Evolutionary conservation across 2,888 invertebrate species (phyloP).

Genomic region (Nomada fabriciana): DNA sequence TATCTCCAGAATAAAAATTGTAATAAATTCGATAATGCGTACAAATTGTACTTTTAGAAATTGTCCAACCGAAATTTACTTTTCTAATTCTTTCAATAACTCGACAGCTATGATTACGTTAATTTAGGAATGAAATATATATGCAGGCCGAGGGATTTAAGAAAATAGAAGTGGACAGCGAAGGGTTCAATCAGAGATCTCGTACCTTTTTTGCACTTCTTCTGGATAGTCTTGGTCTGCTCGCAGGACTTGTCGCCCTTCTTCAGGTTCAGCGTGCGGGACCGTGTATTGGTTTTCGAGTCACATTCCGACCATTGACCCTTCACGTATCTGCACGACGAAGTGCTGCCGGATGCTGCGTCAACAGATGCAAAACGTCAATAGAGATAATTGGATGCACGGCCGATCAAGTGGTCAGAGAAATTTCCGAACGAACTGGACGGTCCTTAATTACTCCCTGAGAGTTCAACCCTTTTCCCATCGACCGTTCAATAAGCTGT

Average conservation of each 20-base stretch:
- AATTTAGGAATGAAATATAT: background rate
- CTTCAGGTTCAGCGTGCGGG: conserved; percentile 93
- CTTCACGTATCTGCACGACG: conserved; percentile 93
- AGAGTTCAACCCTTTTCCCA: background rate
- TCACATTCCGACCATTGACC: conserved; percentile 96
- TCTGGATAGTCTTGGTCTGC: conserved; percentile 93
- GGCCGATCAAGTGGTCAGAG: conserved; percentile 59
- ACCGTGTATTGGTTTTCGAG: conserved; percentile 92
- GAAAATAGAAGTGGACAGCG: background rate
- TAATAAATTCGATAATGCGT: too few species aligned
- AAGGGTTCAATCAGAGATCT: background rate
- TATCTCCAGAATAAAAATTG: too few species aligned
- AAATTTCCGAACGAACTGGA: conserved; percentile 46
- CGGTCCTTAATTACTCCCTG: conserved; percentile 25
- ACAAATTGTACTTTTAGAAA: too few species aligned
- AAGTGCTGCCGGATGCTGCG: conserved; percentile 84
- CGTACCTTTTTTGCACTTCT: conserved; percentile 96
- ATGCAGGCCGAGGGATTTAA: background rate
- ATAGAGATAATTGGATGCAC: conserved; percentile 70
- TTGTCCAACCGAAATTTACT: too few species aligned
- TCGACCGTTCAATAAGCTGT: background rate
- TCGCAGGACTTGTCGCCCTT: conserved; percentile 94
- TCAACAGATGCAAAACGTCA: conserved; percentile 74
- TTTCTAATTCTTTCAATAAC: too few species aligned
- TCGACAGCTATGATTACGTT: background rate